A percentile compares a stretch with the other conserved stretches of the same genome.
Conservation (phyloP, 2,888 invertebrate genomes). For the Bombylius discolor region DNA sequence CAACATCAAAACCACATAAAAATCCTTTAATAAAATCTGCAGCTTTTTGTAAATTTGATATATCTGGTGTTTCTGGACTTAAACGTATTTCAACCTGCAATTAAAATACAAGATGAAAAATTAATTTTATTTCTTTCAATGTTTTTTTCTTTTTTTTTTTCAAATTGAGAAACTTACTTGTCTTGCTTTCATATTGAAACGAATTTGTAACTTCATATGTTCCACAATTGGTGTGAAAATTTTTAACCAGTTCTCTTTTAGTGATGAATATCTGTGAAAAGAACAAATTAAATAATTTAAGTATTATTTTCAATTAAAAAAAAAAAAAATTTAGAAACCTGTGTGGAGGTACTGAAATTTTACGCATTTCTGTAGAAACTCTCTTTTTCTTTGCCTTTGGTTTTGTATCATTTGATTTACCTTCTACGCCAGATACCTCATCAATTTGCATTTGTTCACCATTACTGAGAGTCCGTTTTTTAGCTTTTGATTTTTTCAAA, state of each 20-base stretch:
- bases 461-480: conserved; percentile 28
- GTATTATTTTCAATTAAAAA: too few species aligned
- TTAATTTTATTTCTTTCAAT: background rate
- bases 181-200: conserved; percentile 83
- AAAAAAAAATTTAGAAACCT: too few species aligned
- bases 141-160: conserved; percentile 10
- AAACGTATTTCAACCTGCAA: conserved; percentile 31
- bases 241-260: conserved; percentile 95
- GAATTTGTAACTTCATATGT: conserved; percentile 81
- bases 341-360: conserved; percentile 83
- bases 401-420: conserved; percentile 32
- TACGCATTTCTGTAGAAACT: conserved; percentile 48
- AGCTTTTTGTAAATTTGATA: conserved; percentile 87
- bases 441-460: conserved; percentile 55
- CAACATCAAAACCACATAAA: conserved; percentile 89
- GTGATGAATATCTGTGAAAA: conserved; percentile 63
- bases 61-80: conserved; percentile 50
- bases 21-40: conserved; percentile 98
- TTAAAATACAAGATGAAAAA: conserved; percentile 8
- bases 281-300: background rate
- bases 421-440: conserved; percentile 49
- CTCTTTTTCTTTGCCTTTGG: conserved; percentile 39
- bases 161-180: conserved; percentile 53
- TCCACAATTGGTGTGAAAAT: conserved; percentile 95
- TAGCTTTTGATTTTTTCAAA: conserved; percentile 13